These are phyloP conservation scores for Lagria hirta DNA, from an alignment of 2,888 invertebrate species.

Conservation along the genomic window DNA sequence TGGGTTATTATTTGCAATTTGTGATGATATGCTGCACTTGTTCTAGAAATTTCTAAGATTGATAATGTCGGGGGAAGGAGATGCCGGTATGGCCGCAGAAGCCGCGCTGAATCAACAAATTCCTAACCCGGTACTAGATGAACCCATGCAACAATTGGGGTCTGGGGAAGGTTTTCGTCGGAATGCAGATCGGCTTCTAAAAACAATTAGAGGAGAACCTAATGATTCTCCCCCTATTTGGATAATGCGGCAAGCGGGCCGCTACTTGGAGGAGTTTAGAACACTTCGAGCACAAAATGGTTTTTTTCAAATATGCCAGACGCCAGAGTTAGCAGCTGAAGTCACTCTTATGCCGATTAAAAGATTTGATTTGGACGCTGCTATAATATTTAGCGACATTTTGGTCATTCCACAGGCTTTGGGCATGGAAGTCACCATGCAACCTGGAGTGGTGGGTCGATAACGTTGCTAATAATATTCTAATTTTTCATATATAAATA, in stretches of 20 bases:
- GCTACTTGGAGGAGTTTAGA: constrained; percentile 86
- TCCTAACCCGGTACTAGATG: too few species aligned
- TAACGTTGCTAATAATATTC: constrained; percentile 17
- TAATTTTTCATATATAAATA: not conserved
- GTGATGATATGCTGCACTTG: too few species aligned
- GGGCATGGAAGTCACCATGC: constrained; percentile 91
- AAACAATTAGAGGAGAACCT: constrained; percentile 81
- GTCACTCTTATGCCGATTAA: constrained; percentile 90
- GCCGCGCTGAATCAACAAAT: too few species aligned
- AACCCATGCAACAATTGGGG: too few species aligned
- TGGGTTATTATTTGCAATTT: too few species aligned
- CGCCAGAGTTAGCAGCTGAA: constrained; percentile 88
- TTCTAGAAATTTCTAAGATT: too few species aligned
- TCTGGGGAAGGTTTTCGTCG: too few species aligned
- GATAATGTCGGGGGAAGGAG: too few species aligned
- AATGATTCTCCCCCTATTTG: constrained; percentile 90
- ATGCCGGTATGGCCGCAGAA: too few species aligned
- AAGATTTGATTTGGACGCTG: constrained; percentile 86
- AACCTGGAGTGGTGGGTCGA: constrained; percentile 78
- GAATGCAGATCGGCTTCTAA: constrained; percentile 82
- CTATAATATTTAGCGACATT: constrained; percentile 98
- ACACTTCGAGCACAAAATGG: constrained; percentile 80
- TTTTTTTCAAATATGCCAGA: constrained; percentile 90
- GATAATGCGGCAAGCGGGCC: constrained; percentile 98
- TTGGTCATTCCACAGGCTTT: constrained; percentile 93